Percentiles rank a stretch among this genome's conserved stretches.
These are phyloP conservation scores for Atrichornis clamosus DNA, from an alignment of 2,113 vertebrate species.

Conservation along the genomic window DNA sequence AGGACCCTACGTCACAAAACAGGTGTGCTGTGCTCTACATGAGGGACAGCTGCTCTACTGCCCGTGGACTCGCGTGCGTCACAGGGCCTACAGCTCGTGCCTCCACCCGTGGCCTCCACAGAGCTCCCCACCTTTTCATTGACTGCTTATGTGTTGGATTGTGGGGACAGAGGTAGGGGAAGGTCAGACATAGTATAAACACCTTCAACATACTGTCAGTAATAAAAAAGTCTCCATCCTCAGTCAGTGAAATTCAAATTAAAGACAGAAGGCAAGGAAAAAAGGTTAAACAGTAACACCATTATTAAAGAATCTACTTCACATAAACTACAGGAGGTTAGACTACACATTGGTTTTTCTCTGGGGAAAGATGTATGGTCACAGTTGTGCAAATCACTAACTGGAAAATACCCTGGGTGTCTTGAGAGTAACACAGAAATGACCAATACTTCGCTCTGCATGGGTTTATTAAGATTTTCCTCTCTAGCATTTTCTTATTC, in stretches of 20 bases:
- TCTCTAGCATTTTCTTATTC: neutral
- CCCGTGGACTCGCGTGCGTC: accelerated
- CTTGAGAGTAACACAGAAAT: neutral
- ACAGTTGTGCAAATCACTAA: neutral
- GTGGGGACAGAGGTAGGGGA: neutral
- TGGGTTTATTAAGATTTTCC: neutral
- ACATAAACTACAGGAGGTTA: neutral
- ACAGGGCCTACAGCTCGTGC: neutral
- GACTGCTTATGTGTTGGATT: neutral
- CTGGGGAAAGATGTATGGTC: neutral
- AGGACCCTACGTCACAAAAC: accelerated
- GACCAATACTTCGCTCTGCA: neutral
- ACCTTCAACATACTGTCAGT: neutral
- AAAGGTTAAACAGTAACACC: neutral
- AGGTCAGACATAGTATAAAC: neutral
- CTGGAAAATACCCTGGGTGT: neutral
- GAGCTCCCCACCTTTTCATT: neutral
- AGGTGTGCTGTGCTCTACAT: accelerated
- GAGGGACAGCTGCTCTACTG: neutral
- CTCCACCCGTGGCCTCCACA: neutral
- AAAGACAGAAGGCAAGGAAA: neutral
- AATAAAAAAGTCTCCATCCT: neutral
- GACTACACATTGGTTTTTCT: neutral
- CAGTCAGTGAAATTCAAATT: neutral
- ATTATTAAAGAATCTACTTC: neutral